phyloP scores from a whole-genome alignment of 2,888 invertebrate genomes.

The Dicycla oo region DNA sequence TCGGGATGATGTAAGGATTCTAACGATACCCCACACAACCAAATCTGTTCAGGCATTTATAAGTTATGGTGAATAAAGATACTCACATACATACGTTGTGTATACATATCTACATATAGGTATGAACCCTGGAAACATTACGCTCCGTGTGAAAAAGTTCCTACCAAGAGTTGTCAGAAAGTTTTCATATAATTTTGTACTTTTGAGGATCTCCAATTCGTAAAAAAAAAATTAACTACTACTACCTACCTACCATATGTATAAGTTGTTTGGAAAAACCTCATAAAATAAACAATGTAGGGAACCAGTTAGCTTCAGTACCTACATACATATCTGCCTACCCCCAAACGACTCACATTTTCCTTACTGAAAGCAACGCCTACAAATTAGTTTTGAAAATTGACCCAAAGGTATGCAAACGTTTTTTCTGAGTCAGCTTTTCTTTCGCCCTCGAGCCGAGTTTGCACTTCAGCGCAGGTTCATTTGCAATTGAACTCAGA shows the following conservation, averaged over 20 bases:
- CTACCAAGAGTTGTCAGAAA: no score
- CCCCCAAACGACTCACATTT: constrained; percentile 27
- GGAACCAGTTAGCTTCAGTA: background rate
- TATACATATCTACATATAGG: no score
- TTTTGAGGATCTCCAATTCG: background rate
- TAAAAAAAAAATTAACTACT: background rate
- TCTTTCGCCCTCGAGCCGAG: constrained; percentile 67
- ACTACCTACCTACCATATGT: background rate
- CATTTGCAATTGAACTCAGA: constrained; percentile 77
- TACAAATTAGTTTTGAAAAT: constrained; percentile 57
- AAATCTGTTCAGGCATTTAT: no score
- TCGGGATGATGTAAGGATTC: no score
- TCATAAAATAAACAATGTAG: background rate
- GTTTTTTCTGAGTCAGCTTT: constrained; percentile 63
- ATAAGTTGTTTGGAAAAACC: background rate
- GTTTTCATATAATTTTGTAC: no score
- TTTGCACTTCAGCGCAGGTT: constrained; percentile 71
- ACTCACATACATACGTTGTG: no score
- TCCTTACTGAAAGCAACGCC: constrained; percentile 22
- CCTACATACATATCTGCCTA: background rate
- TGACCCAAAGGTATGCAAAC: constrained; percentile 64
- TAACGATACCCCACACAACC: no score
- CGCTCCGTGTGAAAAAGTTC: no score
- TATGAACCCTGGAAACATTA: no score
- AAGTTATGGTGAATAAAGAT: no score